Percentiles rank a stretch among this genome's conserved stretches.
Conservation (phyloP, 1,140 invertebrate species). For the Heliconius nattereri region DNA sequence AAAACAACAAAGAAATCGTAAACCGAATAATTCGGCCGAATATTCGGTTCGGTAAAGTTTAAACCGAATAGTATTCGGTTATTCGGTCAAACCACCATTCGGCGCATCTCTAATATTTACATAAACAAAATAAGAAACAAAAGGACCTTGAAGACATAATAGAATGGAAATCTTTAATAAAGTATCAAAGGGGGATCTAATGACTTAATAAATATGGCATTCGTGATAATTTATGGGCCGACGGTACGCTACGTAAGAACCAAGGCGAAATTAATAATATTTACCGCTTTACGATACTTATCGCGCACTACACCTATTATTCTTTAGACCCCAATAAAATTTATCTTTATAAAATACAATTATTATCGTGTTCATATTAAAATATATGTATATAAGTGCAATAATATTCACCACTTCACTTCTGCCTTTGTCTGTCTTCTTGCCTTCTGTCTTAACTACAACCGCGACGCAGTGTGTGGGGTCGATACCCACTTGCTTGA, state of each 20-base stretch:
- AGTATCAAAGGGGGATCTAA: background rate
- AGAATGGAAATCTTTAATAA: background rate
- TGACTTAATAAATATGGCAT: background rate
- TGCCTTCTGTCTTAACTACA: too few relatives aligned
- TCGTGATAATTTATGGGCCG: background rate
- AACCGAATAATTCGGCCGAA: too few relatives aligned
- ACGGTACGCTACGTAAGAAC: background rate
- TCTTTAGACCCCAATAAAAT: background rate
- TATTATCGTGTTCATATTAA: background rate
- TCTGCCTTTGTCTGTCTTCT: too few relatives aligned
- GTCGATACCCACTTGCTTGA: too few relatives aligned
- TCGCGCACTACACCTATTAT: background rate
- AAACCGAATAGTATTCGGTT: too few relatives aligned
- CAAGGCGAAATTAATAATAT: conserved; percentile 6
- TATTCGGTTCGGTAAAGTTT: too few relatives aligned
- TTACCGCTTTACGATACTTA: background rate
- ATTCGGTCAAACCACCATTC: too few relatives aligned
- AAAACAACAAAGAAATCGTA: too few relatives aligned
- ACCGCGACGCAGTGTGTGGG: too few relatives aligned
- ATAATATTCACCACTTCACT: too few relatives aligned
- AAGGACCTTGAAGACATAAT: background rate
- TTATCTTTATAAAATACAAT: conserved; percentile 7
- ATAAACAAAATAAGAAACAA: background rate
- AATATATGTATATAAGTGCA: background rate
- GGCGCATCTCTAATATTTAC: too few relatives aligned